Base-by-base conservation (phyloP, 1,140 invertebrate genomes). In the Lethrus apterus region DNA sequence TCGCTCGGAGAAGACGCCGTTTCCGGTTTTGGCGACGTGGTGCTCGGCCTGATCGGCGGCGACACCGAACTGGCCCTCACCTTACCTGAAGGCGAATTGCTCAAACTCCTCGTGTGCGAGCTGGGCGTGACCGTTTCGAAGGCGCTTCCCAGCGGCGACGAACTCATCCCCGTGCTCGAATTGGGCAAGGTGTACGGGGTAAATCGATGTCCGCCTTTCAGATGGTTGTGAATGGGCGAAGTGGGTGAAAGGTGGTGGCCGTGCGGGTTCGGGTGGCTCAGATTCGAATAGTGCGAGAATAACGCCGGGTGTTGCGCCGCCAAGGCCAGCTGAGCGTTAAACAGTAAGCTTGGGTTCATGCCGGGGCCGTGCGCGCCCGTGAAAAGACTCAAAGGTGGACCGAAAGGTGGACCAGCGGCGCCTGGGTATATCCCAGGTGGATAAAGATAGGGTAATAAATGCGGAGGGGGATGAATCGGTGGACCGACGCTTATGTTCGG, bases 401-500 rank as follows among this genome's bases (percentile, higher is more conserved):
- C 79, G 57, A 86, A 79, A 35, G 86, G 78, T 1, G 75, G 81
- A 3, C 72, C 70, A 4, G 58, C 66, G 3, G 59, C 53, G 8
- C 76, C 71, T 11, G 81, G 83, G 68, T 92, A 92, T 36, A 93
- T 69, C 2, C 85, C 86, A n/a, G 83, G 84, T 0, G 84, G 84
- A 64, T 91, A 91, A 10, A 93, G 77, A 72, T 92, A 93, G 44
- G 89, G 89, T 52, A 93, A 70, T 35, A 92, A 72, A 62, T 81
- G 79, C 24, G 79, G 78, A 10, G 86, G 86, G 8, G 87, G 88
- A 59, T 91, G 87, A 8, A 90, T 81, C 5, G 89, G 88, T 13
- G 88, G 88, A 7, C 89, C 89, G 3, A 91, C 81, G 4, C 84
- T 88, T 15, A 91, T 88, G 68, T 90, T 89, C 2, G 86, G 86